Evolutionary conservation across 2,113 vertebrate species (phyloP).

Genomic region (Misgurnus anguillicaudatus): DNA sequence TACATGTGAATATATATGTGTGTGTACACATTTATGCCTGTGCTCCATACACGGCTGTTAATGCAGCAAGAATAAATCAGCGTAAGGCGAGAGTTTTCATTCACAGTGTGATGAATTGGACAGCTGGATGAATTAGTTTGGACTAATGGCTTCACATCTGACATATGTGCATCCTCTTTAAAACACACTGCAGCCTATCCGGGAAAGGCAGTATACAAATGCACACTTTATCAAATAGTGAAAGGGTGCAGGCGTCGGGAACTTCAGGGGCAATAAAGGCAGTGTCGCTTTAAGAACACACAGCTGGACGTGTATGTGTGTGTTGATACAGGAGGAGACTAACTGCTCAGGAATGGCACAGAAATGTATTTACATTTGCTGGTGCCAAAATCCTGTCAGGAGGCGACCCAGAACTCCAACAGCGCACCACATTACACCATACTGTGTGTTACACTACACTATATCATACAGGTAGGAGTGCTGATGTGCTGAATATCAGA

Average conservation of each 20-base stretch:
- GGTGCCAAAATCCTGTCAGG: constrained; percentile 80
- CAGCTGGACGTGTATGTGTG: constrained; percentile 26
- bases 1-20: neutral
- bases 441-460: constrained; percentile 43
- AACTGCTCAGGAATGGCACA: constrained; percentile 68
- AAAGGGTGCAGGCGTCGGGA: constrained; percentile 44
- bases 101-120: neutral
- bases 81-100: neutral
- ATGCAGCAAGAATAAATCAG: neutral
- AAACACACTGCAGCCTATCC: neutral
- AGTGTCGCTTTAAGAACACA: constrained; percentile 64
- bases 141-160: constrained; percentile 2
- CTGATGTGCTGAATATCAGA: too few species aligned
- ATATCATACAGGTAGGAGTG: too few species aligned
- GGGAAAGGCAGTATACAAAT: neutral
- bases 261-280: constrained; percentile 1
- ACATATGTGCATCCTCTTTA: neutral
- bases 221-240: constrained; percentile 40
- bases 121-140: constrained; percentile 3
- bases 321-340: constrained; percentile 42
- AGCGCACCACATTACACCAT: constrained; percentile 35
- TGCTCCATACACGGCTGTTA: neutral
- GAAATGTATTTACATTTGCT: constrained; percentile 76
- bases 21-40: neutral
- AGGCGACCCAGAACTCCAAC: constrained; percentile 63